Conservation (phyloP, 2,888 invertebrate species). For the Odontomyia ornata region DNA sequence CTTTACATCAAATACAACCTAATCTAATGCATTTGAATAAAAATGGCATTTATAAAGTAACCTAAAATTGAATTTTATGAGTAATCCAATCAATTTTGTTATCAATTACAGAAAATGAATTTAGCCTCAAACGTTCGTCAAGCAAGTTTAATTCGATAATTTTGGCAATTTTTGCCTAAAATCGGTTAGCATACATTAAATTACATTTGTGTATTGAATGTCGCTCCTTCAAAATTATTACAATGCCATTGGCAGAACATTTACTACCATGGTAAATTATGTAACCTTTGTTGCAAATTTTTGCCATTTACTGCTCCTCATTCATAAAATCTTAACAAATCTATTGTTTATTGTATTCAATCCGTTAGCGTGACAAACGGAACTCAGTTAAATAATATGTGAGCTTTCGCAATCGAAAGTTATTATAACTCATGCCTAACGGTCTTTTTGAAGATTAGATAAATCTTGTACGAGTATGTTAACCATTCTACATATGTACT, state of each 20-base stretch:
- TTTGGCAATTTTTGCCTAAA: too few species aligned
- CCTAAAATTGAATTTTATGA: too few species aligned
- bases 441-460: constrained; percentile 5
- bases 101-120: too few species aligned
- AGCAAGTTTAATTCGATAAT: too few species aligned
- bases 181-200: too few species aligned
- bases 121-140: too few species aligned
- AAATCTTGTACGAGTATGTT: neutral
- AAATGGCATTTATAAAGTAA: too few species aligned
- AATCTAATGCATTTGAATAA: too few species aligned
- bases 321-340: neutral
- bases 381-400: constrained; percentile 3
- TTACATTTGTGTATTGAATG: too few species aligned
- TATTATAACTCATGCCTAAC: neutral
- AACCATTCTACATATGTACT: neutral
- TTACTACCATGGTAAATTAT: neutral
- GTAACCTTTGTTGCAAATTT: neutral
- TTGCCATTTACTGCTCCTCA: neutral
- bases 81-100: too few species aligned
- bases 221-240: neutral
- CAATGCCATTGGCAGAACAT: neutral
- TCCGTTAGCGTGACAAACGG: constrained; percentile 30
- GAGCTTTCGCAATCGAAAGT: constrained; percentile 29
- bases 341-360: constrained; percentile 2
- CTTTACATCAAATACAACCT: too few species aligned